phyloP scores from a whole-genome alignment of 1,140 invertebrate species.

The Hormaphis cornu region DNA sequence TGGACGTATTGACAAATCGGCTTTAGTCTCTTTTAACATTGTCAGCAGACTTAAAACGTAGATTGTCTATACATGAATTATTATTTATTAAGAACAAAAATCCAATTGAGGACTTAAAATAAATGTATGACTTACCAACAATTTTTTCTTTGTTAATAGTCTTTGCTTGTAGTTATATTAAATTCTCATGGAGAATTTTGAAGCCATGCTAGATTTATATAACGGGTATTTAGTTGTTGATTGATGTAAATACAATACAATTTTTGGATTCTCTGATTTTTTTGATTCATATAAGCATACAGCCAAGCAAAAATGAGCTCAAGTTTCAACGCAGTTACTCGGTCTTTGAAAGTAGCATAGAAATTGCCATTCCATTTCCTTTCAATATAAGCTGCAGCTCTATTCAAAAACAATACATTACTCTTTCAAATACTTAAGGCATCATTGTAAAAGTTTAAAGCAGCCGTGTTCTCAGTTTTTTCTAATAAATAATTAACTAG shows the following conservation, averaged over 20 bases:
- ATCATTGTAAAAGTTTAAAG: slow-evolving; percentile 71
- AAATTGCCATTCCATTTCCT: slow-evolving; percentile 83
- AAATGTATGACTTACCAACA: neutral
- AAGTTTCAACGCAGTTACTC: slow-evolving; percentile 65
- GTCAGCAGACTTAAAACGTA: neutral
- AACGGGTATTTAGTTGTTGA: slow-evolving; percentile 57
- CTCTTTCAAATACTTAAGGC: slow-evolving; percentile 59
- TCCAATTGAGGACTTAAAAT: no score
- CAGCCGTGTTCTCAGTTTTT: slow-evolving; percentile 58
- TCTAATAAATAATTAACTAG: slow-evolving; percentile 71
- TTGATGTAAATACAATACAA: slow-evolving; percentile 58
- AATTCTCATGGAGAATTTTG: slow-evolving; percentile 62
- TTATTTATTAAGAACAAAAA: neutral
- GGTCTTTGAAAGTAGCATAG: slow-evolving; percentile 84
- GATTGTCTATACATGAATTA: neutral
- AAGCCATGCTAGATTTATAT: slow-evolving; percentile 56
- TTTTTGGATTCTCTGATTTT: slow-evolving; percentile 58
- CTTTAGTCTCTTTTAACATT: neutral
- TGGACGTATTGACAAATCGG: neutral
- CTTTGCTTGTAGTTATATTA: slow-evolving; percentile 45
- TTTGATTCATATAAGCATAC: slow-evolving; percentile 64
- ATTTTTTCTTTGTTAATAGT: slow-evolving; percentile 36
- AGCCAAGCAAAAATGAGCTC: slow-evolving; percentile 65
- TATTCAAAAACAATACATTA: slow-evolving; percentile 71
- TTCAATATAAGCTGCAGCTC: slow-evolving; percentile 80